Evolutionary conservation across 2,113 vertebrate species (phyloP), one percentile per base, ranked within the genome.

Genomic region (Blennius ocellaris): DNA sequence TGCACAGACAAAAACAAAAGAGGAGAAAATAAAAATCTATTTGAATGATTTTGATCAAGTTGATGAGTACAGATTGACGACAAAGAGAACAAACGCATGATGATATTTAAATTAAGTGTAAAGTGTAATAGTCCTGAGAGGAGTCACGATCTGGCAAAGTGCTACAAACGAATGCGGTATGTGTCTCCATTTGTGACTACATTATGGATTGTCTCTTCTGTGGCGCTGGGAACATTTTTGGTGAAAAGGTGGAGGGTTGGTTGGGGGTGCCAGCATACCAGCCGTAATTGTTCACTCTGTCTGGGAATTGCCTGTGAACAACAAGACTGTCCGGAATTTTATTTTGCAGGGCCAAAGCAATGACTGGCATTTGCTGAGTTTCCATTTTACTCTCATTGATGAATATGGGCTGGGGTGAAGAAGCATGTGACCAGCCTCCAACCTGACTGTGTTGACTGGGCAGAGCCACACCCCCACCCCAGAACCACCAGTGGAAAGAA

Each of bases 291-390:
- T 83, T 83, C 65, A 66, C 64, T 72, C 56, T 30, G 21, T 76
- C 48, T 82, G 57, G 21, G 78, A 64, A 87, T 68, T 76, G 76
- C 61, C 55, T 10, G 69, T 37, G 76, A 79, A 84, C 36, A 68
- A 59, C 56, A 73, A 16, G 89, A 89, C 68, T 40, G 71, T 61
- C 55, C 66, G 89, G 92, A 93, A 93, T 94, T 91, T 91, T 86
- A 92, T 92, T 93, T 85, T 78, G 17, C 75, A 57, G 6, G 21
- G 44, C 69, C 57, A 45, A 72, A 78, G 79, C 73, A 69, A 81
- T 51, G 82, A 8, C 59, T 60, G 85, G 85, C 69, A 92, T 93
- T 83, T 90, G 91, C 91, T 85, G 92, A 93, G 73, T 63, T 51
- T 21, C 76, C 64, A 67, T 48, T 86, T 87, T 72, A 45, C 61